Conservation (phyloP, 2,797 vertebrate species). For the Leptatherina wallacei region DNA sequence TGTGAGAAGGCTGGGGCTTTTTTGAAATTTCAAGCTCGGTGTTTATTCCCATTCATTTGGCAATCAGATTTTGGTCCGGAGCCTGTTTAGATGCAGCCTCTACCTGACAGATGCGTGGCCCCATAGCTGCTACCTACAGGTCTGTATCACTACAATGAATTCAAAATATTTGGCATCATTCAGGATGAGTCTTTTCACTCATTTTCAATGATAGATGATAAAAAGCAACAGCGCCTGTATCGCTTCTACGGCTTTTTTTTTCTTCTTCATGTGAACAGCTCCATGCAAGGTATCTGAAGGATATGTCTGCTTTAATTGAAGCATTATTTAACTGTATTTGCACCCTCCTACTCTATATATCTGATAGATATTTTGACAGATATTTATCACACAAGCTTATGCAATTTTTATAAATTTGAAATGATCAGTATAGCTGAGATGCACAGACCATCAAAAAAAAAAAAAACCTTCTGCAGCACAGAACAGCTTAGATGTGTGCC, state of each 20-base stretch:
- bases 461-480: conserved; percentile 3
- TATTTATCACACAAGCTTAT: conserved; percentile 1
- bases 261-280: conserved; percentile 15
- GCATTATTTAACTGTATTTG: conserved; percentile 26
- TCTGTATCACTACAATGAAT: conserved; percentile 52
- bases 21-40: conserved; percentile 27
- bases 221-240: conserved; percentile 18
- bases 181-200: not conserved
- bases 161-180: conserved; percentile 8
- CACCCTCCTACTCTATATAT: conserved; percentile 9
- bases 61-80: conserved; percentile 42
- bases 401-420: conserved; percentile 17
- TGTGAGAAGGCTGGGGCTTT: conserved; percentile 37
- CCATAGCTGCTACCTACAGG: conserved; percentile 74
- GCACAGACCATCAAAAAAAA: conserved; percentile 7
- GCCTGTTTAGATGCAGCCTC: conserved; percentile 57
- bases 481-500: conserved; percentile 18
- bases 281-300: not conserved
- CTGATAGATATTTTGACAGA: conserved; percentile 35
- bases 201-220: not conserved
- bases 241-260: not conserved
- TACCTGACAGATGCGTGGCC: conserved; percentile 69
- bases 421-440: conserved; percentile 29
- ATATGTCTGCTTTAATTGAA: conserved; percentile 22
- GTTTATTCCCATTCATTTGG: conserved; percentile 4